phyloP scores from a whole-genome alignment of 2,113 vertebrate species.

The Pogona vitticeps region DNA sequence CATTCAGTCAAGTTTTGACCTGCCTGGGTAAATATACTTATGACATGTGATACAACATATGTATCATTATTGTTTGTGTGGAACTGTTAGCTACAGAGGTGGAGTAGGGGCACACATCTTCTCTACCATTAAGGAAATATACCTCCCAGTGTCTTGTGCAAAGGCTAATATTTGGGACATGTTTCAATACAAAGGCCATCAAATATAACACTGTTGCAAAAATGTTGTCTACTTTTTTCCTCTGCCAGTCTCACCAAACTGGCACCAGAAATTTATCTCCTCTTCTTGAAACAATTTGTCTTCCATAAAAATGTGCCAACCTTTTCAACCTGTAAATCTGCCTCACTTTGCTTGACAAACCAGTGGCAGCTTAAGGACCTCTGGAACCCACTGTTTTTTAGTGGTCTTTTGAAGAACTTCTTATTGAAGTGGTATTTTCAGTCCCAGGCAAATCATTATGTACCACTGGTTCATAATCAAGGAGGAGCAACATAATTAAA shows the following conservation, averaged over 20 bases:
- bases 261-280: neutral
- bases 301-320: neutral
- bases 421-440: no score
- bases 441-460: no score
- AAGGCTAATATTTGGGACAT: neutral
- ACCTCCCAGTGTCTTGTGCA: neutral
- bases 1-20: neutral
- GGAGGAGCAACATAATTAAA: neutral
- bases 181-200: neutral
- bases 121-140: neutral
- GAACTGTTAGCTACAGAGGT: neutral
- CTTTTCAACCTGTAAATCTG: neutral
- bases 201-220: neutral
- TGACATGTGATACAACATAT: neutral
- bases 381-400: neutral
- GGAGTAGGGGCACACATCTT: neutral
- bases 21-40: neutral
- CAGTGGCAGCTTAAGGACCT: neutral
- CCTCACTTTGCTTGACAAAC: neutral
- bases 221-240: neutral
- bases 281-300: neutral
- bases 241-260: neutral
- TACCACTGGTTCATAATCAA: neutral
- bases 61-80: slow-evolving; percentile 4
- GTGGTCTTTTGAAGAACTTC: neutral